Percentiles rank a stretch among this genome's conserved stretches.
These are phyloP conservation scores for Hoplodrina blanda DNA, from an alignment of 2,888 invertebrate genomes.

Conservation along the genomic window DNA sequence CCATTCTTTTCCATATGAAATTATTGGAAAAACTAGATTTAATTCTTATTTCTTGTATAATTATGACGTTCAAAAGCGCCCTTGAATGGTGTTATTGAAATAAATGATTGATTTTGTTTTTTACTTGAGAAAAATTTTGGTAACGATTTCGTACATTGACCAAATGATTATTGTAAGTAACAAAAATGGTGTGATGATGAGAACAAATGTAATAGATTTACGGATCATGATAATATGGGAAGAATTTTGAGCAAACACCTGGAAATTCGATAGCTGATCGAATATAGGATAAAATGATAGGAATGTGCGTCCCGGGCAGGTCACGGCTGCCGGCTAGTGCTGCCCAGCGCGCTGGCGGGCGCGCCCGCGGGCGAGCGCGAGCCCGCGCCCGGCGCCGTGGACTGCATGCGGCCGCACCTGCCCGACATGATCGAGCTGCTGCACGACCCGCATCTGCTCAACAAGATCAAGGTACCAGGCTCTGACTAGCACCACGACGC, in stretches of 20 bases:
- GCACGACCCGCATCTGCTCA: slow-evolving; percentile 98
- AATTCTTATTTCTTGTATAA: no score
- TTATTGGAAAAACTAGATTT: no score
- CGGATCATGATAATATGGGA: neutral
- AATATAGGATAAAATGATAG: no score
- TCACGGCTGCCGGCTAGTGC: slow-evolving; percentile 91
- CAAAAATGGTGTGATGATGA: neutral
- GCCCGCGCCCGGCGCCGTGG: slow-evolving; percentile 96
- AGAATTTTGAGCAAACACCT: neutral
- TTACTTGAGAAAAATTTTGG: no score
- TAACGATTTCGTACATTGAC: no score
- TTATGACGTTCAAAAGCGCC: no score
- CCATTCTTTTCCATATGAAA: no score
- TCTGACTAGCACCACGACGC: no score
- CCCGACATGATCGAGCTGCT: slow-evolving; percentile 98
- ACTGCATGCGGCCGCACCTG: slow-evolving; percentile 97
- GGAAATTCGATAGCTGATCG: no score
- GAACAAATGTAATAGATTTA: neutral
- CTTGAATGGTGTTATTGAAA: no score
- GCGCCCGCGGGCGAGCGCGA: slow-evolving; percentile 81
- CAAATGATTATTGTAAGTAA: no score
- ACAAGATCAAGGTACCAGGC: slow-evolving; percentile 96
- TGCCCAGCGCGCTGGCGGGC: slow-evolving; percentile 84
- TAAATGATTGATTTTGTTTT: no score
- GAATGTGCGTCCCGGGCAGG: slow-evolving; percentile 64